These are phyloP conservation scores for Brenthis ino DNA, from an alignment of 2,888 invertebrate species.

Conservation along the genomic window DNA sequence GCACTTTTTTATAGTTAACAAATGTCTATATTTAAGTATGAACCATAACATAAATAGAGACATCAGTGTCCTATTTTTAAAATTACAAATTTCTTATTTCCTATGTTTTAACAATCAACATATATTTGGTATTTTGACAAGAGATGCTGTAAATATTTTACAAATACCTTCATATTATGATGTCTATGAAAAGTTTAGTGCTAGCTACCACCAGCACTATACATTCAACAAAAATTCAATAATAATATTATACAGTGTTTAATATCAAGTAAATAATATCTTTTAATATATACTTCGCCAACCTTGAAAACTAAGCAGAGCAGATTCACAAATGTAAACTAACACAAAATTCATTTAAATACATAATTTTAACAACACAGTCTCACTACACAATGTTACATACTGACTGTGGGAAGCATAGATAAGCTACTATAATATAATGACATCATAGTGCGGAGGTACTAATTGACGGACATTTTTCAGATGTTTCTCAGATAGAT, in stretches of 20 bases:
- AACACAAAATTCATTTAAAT: constrained; percentile 1
- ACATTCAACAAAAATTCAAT: no score
- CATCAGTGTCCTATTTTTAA: background rate
- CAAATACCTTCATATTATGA: no score
- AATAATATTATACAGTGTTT: no score
- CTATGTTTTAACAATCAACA: background rate
- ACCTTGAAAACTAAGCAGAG: constrained; percentile 9
- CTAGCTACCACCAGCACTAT: no score
- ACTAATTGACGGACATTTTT: constrained; percentile 52
- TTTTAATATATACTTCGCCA: background rate
- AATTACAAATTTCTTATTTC: background rate
- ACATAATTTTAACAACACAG: constrained; percentile 20
- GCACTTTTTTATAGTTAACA: no score
- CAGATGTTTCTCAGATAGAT: constrained; percentile 22
- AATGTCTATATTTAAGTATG: background rate
- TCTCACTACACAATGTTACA: constrained; percentile 23
- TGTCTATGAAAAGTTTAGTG: no score
- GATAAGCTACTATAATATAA: constrained; percentile 46
- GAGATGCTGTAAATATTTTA: no score
- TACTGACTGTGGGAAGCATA: constrained; percentile 49
- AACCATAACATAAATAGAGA: background rate
- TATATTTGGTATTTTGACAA: background rate
- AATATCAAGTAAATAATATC: no score
- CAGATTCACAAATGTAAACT: constrained; percentile 7
- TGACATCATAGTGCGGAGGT: constrained; percentile 62